These are phyloP conservation scores for Epinephelus fuscoguttatus DNA, from an alignment of 2,113 vertebrate genomes.

Conservation along the genomic window DNA sequence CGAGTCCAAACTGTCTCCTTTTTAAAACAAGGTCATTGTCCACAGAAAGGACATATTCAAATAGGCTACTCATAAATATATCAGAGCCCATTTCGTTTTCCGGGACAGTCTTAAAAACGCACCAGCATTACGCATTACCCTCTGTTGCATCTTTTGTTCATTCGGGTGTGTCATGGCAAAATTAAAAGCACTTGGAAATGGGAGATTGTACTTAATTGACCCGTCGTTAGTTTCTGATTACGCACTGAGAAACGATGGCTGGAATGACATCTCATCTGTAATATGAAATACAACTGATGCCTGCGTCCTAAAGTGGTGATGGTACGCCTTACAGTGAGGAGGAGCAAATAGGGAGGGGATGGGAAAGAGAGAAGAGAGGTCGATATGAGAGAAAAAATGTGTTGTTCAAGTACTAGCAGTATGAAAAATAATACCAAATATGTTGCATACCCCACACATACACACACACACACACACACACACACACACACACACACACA, in stretches of 20 bases:
- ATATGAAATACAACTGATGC: slow-evolving; percentile 3
- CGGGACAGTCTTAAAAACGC: not conserved
- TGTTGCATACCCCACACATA: not conserved
- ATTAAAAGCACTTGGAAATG: not conserved
- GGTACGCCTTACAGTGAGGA: slow-evolving; percentile 15
- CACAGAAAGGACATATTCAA: slow-evolving; percentile 57
- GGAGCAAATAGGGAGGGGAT: not conserved
- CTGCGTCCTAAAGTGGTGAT: not conserved
- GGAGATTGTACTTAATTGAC: not conserved
- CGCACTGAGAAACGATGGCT: not conserved
- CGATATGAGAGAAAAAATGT: slow-evolving; percentile 11
- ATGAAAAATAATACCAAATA: not conserved
- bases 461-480: no score
- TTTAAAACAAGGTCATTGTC: slow-evolving; percentile 73
- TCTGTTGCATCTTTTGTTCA: slow-evolving; percentile 4
- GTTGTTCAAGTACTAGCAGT: not conserved
- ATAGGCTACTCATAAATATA: slow-evolving; percentile 47
- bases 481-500: no score
- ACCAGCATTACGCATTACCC: not conserved
- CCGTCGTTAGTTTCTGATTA: not conserved
- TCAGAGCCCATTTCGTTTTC: slow-evolving; percentile 11
- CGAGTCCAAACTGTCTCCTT: slow-evolving; percentile 35
- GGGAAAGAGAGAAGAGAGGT: not conserved
- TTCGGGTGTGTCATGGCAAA: slow-evolving; percentile 10
- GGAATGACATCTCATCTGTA: not conserved